Evolutionary conservation across 2,113 vertebrate genomes (phyloP).

Genomic region (Struthidea cinerea): DNA sequence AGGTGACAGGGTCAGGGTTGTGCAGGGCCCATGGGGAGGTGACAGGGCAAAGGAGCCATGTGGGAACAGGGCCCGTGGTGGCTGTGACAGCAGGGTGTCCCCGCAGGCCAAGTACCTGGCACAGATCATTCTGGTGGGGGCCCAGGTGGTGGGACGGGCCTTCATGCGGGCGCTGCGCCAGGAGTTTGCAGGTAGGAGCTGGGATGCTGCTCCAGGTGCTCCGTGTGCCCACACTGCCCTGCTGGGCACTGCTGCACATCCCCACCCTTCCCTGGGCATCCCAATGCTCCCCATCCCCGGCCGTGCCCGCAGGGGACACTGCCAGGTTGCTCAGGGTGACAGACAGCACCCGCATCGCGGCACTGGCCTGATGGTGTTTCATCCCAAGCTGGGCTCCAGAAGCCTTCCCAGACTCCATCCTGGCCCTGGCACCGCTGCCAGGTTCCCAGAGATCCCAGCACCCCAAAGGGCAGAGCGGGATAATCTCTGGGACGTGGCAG

Average conservation of each 20-base stretch:
- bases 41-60: not conserved
- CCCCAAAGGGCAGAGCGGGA: rapidly evolving
- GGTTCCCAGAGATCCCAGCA: rapidly evolving
- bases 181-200: constrained; percentile 86
- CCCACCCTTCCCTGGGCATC: not conserved
- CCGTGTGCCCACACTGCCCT: not conserved
- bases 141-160: constrained; percentile 92
- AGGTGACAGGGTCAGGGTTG: not conserved
- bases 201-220: too few species aligned
- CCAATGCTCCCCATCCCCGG: rapidly evolving
- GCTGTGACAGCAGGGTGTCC: not conserved
- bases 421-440: rapidly evolving
- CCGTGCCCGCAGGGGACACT: rapidly evolving
- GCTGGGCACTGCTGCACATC: not conserved
- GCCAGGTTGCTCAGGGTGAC: not conserved
- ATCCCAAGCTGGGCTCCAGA: not conserved
- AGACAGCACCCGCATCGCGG: rapidly evolving
- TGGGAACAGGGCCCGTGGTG: not conserved
- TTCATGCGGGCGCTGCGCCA: constrained; percentile 91
- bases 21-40: too few species aligned
- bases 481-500: rapidly evolving
- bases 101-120: constrained; percentile 90
- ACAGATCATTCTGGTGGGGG: constrained; percentile 94
- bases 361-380: rapidly evolving
- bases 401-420: not conserved